Evolutionary conservation across 2,888 invertebrate species (phyloP).

Genomic region (Neocrepidodera transversa): DNA sequence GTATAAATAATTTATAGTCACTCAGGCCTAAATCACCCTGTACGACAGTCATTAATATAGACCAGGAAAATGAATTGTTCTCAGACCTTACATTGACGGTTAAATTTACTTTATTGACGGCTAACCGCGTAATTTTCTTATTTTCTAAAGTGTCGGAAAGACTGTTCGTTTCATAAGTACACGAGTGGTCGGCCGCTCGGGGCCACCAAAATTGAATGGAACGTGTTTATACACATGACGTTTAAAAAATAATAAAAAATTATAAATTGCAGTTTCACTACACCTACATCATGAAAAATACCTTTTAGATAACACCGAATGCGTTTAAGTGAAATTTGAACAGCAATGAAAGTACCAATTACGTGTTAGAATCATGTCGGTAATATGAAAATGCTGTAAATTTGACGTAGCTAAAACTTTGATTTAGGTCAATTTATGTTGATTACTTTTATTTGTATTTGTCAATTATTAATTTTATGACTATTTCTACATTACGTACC

Average conservation of each 20-base stretch:
- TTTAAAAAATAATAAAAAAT: constrained; percentile 6
- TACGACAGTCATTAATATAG: constrained; percentile 6
- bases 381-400: neutral
- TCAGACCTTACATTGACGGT: constrained; percentile 13
- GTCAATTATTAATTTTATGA: no score
- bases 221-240: constrained; percentile 9
- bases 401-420: no score
- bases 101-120: constrained; percentile 17
- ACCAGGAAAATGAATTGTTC: constrained; percentile 8
- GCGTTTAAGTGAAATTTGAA: constrained; percentile 1
- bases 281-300: constrained; percentile 2
- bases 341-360: constrained; percentile 5
- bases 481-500: no score
- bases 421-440: no score
- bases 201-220: constrained; percentile 19
- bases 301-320: constrained; percentile 1
- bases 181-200: constrained; percentile 16
- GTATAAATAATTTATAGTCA: no score
- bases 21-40: constrained; percentile 5
- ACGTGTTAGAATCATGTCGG: neutral
- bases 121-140: constrained; percentile 19
- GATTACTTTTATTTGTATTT: no score
- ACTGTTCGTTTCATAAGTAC: constrained; percentile 15
- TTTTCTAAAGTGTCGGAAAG: constrained; percentile 24
- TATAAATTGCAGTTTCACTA: constrained; percentile 12